A percentile compares a stretch with the other conserved stretches of the same genome.
phyloP scores from a whole-genome alignment of 2,113 vertebrate genomes.

The Chrysochloris asiatica region DNA sequence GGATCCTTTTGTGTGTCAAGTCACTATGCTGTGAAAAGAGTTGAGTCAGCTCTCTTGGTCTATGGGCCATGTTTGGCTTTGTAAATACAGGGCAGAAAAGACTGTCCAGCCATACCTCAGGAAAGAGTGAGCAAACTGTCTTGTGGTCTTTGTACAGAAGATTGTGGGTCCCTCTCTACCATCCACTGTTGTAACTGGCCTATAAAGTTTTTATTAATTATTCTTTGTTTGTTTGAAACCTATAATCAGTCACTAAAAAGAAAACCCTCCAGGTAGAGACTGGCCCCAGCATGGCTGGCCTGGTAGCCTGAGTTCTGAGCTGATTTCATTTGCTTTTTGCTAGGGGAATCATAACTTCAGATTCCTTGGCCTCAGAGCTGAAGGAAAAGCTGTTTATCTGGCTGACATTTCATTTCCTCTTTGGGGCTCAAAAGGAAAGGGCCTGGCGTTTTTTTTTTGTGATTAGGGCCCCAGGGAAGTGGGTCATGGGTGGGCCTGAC shows the following conservation, averaged over 20 bases:
- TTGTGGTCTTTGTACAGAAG: not conserved
- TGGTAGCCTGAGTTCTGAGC: not conserved
- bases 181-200: not conserved
- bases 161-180: not conserved
- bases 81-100: not conserved
- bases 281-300: not conserved
- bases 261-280: not conserved
- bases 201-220: too few relatives aligned
- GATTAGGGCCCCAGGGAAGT: not conserved
- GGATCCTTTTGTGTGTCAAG: not conserved
- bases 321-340: rapidly evolving
- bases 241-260: not conserved
- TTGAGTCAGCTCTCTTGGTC: not conserved
- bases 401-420: conserved; percentile 67
- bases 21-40: not conserved
- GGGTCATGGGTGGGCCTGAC: not conserved
- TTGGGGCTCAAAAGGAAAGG: not conserved
- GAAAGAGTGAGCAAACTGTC: rapidly evolving
- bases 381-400: conserved; percentile 43
- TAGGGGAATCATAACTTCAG: not conserved
- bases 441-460: not conserved
- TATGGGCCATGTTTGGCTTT: not conserved
- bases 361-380: not conserved
- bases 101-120: not conserved
- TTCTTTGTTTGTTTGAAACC: not conserved